Conservation (phyloP, 2,888 invertebrate species). For the Aromia moschata region DNA sequence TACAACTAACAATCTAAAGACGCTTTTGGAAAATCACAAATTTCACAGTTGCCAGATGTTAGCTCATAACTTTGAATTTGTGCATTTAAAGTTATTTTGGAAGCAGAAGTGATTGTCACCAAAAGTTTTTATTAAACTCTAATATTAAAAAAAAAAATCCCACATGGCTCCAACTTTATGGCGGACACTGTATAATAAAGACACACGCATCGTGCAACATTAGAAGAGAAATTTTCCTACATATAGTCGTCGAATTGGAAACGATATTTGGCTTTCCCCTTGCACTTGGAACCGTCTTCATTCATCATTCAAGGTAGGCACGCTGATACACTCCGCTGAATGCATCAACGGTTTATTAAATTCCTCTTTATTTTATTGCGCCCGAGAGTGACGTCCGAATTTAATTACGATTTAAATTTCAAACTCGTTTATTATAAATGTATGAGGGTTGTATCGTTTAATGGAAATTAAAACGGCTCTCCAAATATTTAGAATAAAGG, state of each 20-base stretch:
- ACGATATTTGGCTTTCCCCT: conserved; percentile 20
- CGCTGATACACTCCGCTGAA: conserved; percentile 19
- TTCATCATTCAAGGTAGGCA: conserved; percentile 21
- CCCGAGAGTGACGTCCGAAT: conserved; percentile 19
- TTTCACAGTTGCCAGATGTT: too few relatives aligned
- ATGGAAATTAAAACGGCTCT: conserved; percentile 12
- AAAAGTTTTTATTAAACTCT: too few relatives aligned
- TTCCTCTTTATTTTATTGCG: conserved; percentile 24
- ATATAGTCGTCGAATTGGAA: conserved; percentile 18
- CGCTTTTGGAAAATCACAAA: too few relatives aligned
- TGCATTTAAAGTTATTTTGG: too few relatives aligned
- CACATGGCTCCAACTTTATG: too few relatives aligned
- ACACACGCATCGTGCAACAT: too few relatives aligned
- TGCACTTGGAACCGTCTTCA: conserved; percentile 13
- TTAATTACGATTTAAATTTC: conserved; percentile 22
- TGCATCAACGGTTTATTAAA: conserved; percentile 23
- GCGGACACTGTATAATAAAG: too few relatives aligned
- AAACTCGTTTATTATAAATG: conserved; percentile 20
- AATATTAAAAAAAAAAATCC: too few relatives aligned
- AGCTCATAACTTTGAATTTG: too few relatives aligned
- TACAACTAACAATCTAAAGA: too few relatives aligned
- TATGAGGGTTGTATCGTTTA: conserved; percentile 1
- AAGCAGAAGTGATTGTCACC: too few relatives aligned
- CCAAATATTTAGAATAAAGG: conserved; percentile 16
- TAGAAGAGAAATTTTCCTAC: conserved; percentile 11